phyloP scores from a whole-genome alignment of 2,888 invertebrate genomes.

The Clistopyga incitator region DNA sequence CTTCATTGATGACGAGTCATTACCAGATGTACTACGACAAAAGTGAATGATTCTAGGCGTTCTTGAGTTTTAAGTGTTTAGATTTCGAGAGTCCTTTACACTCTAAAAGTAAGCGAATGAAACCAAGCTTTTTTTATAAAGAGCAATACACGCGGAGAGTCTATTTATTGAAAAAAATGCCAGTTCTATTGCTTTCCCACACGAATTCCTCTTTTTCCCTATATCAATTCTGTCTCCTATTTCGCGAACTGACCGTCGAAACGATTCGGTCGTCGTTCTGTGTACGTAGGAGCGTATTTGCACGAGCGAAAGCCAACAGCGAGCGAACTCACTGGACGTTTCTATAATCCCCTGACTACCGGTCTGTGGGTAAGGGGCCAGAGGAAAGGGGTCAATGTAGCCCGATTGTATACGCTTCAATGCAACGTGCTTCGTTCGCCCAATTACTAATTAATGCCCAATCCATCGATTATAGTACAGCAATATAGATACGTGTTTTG shows the following conservation, averaged over 20 bases:
- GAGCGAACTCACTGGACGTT: conserved; percentile 48
- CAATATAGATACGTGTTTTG: conserved; percentile 12
- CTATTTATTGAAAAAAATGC: conserved; percentile 60
- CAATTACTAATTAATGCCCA: conserved; percentile 62
- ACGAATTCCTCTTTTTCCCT: conserved; percentile 48
- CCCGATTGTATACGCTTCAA: conserved; percentile 39
- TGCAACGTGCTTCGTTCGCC: conserved; percentile 53
- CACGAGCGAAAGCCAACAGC: conserved; percentile 58
- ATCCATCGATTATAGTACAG: conserved; percentile 54
- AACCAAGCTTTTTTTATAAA: not conserved
- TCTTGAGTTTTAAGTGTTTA: not conserved
- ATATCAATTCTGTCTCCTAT: conserved; percentile 48
- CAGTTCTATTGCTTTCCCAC: conserved; percentile 47
- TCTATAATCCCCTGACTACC: conserved; percentile 57
- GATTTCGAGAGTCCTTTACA: not conserved
- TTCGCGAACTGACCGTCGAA: conserved; percentile 39
- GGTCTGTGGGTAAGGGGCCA: conserved; percentile 8
- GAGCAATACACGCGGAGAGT: not conserved
- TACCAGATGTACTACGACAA: too few species aligned
- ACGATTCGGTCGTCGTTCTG: conserved; percentile 55
- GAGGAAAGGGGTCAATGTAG: not conserved
- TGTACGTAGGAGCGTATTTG: conserved; percentile 47
- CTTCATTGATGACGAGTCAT: too few species aligned
- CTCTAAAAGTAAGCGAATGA: not conserved
- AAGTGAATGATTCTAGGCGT: not conserved